phyloP scores from a whole-genome alignment of 2,797 vertebrate species.

The Coccyzus lansbergi region DNA sequence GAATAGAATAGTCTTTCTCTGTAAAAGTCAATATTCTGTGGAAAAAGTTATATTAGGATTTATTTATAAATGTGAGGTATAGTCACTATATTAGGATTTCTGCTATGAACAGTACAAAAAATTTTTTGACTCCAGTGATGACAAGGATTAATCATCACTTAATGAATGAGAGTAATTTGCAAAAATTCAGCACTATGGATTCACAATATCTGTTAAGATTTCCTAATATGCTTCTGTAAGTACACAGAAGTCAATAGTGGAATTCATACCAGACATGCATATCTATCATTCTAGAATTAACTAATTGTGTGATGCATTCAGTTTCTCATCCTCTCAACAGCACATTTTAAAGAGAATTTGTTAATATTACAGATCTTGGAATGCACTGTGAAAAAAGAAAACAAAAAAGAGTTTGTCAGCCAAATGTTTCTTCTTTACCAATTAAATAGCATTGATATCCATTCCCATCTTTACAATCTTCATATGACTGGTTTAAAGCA shows the following conservation, averaged over 20 bases:
- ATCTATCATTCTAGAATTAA: not conserved
- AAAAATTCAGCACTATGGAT: not conserved
- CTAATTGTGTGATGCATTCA: not conserved
- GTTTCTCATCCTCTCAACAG: not conserved
- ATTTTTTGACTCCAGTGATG: not conserved
- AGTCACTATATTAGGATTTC: not conserved
- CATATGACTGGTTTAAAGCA: not conserved
- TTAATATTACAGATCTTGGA: not conserved
- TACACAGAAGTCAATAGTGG: not conserved
- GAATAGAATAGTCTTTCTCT: not conserved
- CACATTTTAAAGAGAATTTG: not conserved
- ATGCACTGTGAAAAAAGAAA: not conserved
- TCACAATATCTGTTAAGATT: not conserved
- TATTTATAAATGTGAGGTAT: not conserved
- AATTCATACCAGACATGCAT: not conserved
- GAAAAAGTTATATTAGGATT: not conserved
- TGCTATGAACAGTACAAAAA: not conserved
- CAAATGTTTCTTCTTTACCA: not conserved
- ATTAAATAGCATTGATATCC: not conserved
- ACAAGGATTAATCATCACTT: not conserved
- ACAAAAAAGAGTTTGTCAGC: not conserved
- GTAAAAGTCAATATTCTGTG: not conserved
- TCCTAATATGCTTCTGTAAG: not conserved
- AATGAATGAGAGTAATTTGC: not conserved
- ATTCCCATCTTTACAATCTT: not conserved